Evolutionary conservation across 2,113 vertebrate species (phyloP), one percentile per base, ranked within the genome.

Genomic region (Formicarius rufipectus): DNA sequence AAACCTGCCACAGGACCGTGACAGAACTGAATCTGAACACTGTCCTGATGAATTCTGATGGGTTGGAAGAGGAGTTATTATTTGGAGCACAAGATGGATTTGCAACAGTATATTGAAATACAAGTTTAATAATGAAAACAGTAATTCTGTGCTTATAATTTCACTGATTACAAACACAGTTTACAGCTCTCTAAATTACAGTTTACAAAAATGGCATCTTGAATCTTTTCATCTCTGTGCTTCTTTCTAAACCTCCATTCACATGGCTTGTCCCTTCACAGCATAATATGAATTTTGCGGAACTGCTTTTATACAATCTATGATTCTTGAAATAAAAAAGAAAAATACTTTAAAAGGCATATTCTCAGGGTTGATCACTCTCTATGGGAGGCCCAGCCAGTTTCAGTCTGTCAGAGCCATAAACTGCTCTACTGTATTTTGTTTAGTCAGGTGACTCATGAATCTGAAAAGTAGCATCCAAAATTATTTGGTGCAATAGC

Each of bases 121-220:
- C 63, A 93, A 95, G 69, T 85, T 96, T 94, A 95, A 92, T 95
- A 94, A 87, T 89, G 82, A 96, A 96, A 96, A 95, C 82, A 95
- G 91, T 87, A 96, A 96, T 93, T 92, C 87, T 39, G 62, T 59
- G 94, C 83, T 89, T 96, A 62, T 97, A 96, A 96, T 97, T 96
- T 97, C 93, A 86, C 91, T 97, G 96, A 97, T 96, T 97, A 88
- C 91, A 94, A 96, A 96, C 71, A 93, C 79, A 95, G 83, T 80
- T 87, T 93, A 87, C 92, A 93, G 95, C 85, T 74, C 62, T 84
- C 85, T 63, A 97, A 97, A 97, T 97, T 96, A 97, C 22, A 96
- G 93, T 95, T 96, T 97, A 82, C 71, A 59, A 77, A 90, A 84
- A 93, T 84, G 42, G 69, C 40, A 95, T 92, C 81, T 67, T 37